Conservation (phyloP, 2,888 invertebrate genomes). For the Junonia oenone region DNA sequence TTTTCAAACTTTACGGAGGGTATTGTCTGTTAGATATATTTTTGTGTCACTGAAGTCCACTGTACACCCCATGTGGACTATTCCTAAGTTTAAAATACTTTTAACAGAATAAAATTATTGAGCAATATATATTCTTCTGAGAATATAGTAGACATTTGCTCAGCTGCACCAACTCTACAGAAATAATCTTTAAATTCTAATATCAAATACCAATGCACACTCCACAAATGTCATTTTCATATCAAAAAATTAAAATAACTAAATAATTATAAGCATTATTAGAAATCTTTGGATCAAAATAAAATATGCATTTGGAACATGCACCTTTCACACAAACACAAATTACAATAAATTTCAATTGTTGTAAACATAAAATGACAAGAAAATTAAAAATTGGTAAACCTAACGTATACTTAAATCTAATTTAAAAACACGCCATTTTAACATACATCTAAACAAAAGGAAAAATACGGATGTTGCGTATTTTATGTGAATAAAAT, state of each 20-base stretch:
- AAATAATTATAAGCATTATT: constrained; percentile 59
- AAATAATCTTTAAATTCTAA: constrained; percentile 66
- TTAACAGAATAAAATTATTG: constrained; percentile 76
- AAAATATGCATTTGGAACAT: constrained; percentile 72
- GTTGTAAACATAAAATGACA: constrained; percentile 64
- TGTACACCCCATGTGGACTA: constrained; percentile 65
- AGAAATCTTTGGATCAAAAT: constrained; percentile 77
- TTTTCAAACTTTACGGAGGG: constrained; percentile 71
- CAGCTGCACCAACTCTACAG: constrained; percentile 76
- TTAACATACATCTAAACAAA: constrained; percentile 51
- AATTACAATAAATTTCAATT: constrained; percentile 64
- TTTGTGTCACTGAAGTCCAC: constrained; percentile 65
- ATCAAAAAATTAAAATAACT: constrained; percentile 53
- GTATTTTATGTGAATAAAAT: constrained; percentile 29
- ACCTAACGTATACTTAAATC: constrained; percentile 69
- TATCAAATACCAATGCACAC: constrained; percentile 75
- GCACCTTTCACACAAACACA: constrained; percentile 68
- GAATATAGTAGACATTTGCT: constrained; percentile 78
- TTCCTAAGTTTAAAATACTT: constrained; percentile 71
- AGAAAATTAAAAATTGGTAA: constrained; percentile 58
- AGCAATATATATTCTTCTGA: constrained; percentile 76
- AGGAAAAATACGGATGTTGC: constrained; percentile 55
- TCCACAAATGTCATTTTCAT: constrained; percentile 73
- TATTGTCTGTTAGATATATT: constrained; percentile 77
- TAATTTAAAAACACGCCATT: constrained; percentile 74